Percentiles rank a stretch among this genome's conserved stretches.
phyloP scores from a whole-genome alignment of 1,140 invertebrate genomes.

The Pararge aegeria region DNA sequence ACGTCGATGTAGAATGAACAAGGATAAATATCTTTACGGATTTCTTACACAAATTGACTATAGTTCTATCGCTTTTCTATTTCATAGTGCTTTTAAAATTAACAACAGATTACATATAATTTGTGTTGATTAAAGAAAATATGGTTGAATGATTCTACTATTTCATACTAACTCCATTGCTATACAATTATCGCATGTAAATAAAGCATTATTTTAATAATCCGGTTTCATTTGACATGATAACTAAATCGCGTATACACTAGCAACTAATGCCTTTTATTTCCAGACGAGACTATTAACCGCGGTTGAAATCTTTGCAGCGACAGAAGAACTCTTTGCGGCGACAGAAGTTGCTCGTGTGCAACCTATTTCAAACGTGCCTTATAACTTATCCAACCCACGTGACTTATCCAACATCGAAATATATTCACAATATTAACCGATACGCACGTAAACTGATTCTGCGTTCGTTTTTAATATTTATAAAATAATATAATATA shows the following conservation, averaged over 20 bases:
- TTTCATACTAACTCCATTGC: not conserved
- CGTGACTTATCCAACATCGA: constrained; percentile 24
- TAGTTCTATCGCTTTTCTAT: not conserved
- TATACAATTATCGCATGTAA: not conserved
- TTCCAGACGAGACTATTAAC: no score
- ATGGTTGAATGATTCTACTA: not conserved
- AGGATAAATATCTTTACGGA: not conserved
- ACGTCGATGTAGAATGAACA: not conserved
- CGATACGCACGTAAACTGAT: constrained; percentile 31
- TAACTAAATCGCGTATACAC: not conserved
- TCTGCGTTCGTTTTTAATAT: constrained; percentile 27
- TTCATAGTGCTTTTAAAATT: not conserved
- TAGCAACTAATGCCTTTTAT: no score
- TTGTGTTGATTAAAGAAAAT: not conserved
- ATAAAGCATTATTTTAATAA: constrained; percentile 4
- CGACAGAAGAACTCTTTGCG: no score
- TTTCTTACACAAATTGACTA: not conserved
- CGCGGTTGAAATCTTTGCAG: no score
- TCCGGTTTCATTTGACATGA: not conserved
- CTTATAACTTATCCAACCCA: constrained; percentile 31
- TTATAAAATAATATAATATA: constrained; percentile 42
- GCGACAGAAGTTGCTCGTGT: not conserved
- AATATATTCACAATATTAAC: constrained; percentile 15
- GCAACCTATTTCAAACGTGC: constrained; percentile 24
- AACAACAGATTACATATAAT: not conserved